Conservation (phyloP, 2,797 vertebrate species). For the Gallirallus australis region DNA sequence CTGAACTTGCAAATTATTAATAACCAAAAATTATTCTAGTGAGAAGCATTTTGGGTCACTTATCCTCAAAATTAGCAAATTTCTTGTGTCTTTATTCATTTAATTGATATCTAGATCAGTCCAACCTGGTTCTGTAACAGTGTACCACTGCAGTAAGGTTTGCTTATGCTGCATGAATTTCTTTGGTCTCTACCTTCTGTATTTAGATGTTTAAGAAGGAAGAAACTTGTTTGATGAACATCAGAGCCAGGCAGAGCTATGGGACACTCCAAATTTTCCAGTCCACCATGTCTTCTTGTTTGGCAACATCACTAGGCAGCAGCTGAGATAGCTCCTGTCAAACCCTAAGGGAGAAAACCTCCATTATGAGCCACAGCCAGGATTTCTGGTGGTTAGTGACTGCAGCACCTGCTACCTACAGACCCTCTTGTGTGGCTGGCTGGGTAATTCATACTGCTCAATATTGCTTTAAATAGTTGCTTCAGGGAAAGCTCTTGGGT, state of each 20-base stretch:
- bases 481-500: background rate
- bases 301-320: background rate
- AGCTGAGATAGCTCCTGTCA: background rate
- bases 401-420: background rate
- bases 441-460: background rate
- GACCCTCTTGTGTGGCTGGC: too few relatives aligned
- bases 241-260: background rate
- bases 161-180: background rate
- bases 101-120: background rate
- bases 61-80: background rate
- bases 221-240: background rate
- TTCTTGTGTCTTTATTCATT: background rate
- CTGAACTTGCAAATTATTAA: background rate
- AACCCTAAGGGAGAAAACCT: background rate
- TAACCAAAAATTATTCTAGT: background rate
- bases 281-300: accelerated
- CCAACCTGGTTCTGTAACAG: background rate
- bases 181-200: background rate
- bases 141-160: background rate
- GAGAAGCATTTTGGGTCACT: background rate
- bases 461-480: background rate
- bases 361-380: background rate
- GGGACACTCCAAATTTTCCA: background rate
- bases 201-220: background rate
- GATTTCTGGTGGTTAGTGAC: background rate